phyloP scores from a whole-genome alignment of 2,113 vertebrate genomes.

The Serilophus lunatus region DNA sequence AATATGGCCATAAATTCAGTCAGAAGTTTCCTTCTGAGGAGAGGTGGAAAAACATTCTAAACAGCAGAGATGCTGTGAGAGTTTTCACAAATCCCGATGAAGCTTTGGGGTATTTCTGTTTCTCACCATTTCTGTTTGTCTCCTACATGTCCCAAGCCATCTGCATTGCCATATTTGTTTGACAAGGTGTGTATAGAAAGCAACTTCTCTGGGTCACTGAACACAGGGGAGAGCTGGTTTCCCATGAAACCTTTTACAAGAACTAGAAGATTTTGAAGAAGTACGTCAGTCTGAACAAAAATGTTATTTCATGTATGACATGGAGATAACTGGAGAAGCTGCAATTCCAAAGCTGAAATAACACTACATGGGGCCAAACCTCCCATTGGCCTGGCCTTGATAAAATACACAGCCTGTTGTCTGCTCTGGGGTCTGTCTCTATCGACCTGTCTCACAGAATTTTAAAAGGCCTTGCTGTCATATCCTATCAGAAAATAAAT shows the following conservation, averaged over 20 bases:
- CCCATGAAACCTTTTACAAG: not conserved
- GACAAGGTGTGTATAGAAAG: conserved; percentile 31
- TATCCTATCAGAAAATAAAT: conserved; percentile 33
- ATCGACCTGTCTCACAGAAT: not conserved
- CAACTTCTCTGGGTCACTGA: conserved; percentile 22
- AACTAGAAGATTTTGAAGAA: not conserved
- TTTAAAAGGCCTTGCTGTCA: not conserved
- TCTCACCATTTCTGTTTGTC: not conserved
- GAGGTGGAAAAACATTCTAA: not conserved
- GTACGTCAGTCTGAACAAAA: not conserved
- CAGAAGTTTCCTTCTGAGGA: not conserved
- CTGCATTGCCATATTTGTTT: conserved; percentile 39
- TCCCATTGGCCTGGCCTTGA: not conserved
- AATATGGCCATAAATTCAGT: not conserved
- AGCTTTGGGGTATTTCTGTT: not conserved
- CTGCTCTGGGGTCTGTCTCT: not conserved
- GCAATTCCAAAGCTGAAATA: conserved; percentile 2
- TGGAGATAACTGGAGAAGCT: not conserved
- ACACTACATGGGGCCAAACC: not conserved
- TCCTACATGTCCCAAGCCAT: conserved; percentile 33
- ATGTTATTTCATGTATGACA: not conserved
- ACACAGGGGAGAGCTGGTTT: not conserved
- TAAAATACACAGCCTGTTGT: not conserved
- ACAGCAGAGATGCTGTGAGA: not conserved
- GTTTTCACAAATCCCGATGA: not conserved